Evolutionary conservation across 2,113 vertebrate species (phyloP), one percentile per base, ranked within the genome.

Genomic region (Cyanoramphus novaezelandiae): DNA sequence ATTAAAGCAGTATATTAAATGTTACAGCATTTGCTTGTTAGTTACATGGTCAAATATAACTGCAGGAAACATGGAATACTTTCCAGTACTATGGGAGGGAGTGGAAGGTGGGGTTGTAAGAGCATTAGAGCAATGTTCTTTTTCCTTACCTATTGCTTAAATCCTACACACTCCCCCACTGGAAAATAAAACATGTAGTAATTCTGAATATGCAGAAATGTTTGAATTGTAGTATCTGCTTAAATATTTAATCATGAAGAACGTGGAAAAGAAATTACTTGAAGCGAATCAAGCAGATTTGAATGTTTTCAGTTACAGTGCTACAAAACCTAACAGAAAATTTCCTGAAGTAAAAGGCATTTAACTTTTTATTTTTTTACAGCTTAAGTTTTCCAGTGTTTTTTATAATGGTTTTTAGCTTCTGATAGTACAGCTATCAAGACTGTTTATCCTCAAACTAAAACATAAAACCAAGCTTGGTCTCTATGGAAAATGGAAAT

Each of bases 1-100:
- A 95, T 93, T 88, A 93, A 95, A 94, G 65, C 35, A 83, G 62
- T 69, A 70, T 96, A 85, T 95, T 76, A 96, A 95, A 96, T 95
- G 84, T 91, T 92, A 83, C 43, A 88, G 41, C 17, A 31, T 49
- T 94, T 76, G 27, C 88, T 97, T 57, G n/a, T 84, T 84, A 77
- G 21, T 74, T 64, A 63, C 85, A 53, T 82, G 50, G 55, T 82
- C 64, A 67, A 70, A 90, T 46, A 46, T 14, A 82, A 75, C 21
- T 63, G 50, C 24, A 44, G 8, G 46, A 84, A 88, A 86, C 39
- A 53, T 62, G 46, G 7, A 90, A 60, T 62, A 47, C 28, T 41
- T 86, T 41, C 75, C 70, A 86, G 37, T 69, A 80, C 59, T 78
- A 23, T 65, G 39, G 37, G n/a, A 39, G 52, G 27, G 29, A 29